These are phyloP conservation scores for Drosophila merina DNA, from an alignment of 2,888 invertebrate genomes.

Conservation along the genomic window DNA sequence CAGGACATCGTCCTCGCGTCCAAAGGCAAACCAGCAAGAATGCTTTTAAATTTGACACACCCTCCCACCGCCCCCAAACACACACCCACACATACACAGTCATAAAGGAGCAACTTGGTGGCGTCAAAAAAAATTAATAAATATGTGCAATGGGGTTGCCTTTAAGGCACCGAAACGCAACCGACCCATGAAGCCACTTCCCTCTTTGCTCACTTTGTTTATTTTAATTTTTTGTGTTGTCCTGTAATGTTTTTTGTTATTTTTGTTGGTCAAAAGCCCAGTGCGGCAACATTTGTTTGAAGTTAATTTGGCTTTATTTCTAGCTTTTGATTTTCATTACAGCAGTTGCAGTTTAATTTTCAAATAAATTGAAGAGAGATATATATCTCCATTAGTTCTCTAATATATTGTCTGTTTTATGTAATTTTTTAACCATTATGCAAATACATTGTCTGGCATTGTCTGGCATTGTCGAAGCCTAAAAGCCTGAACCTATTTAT, in stretches of 20 bases:
- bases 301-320: slow-evolving; percentile 43
- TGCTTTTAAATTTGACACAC: slow-evolving; percentile 48
- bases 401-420: background rate
- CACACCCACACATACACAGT: slow-evolving; percentile 18
- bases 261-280: slow-evolving; percentile 22
- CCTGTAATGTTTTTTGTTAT: slow-evolving; percentile 9
- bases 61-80: background rate
- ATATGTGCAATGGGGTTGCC: slow-evolving; percentile 45
- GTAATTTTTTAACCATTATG: background rate
- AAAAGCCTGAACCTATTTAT: background rate
- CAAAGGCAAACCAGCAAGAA: slow-evolving; percentile 41
- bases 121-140: slow-evolving; percentile 40
- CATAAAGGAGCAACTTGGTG: slow-evolving; percentile 11
- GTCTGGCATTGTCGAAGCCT: background rate
- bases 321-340: slow-evolving; percentile 10
- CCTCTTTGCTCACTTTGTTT: slow-evolving; percentile 35
- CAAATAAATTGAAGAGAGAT: background rate
- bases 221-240: slow-evolving; percentile 25
- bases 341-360: slow-evolving; percentile 10
- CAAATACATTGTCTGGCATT: background rate
- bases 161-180: slow-evolving; percentile 39
- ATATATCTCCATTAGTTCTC: background rate
- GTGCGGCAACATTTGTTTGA: slow-evolving; percentile 46
- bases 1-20: slow-evolving; percentile 42
- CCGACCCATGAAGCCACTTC: slow-evolving; percentile 32